Evolutionary conservation across 2,113 vertebrate species (phyloP).

Genomic region (Aix galericulata): DNA sequence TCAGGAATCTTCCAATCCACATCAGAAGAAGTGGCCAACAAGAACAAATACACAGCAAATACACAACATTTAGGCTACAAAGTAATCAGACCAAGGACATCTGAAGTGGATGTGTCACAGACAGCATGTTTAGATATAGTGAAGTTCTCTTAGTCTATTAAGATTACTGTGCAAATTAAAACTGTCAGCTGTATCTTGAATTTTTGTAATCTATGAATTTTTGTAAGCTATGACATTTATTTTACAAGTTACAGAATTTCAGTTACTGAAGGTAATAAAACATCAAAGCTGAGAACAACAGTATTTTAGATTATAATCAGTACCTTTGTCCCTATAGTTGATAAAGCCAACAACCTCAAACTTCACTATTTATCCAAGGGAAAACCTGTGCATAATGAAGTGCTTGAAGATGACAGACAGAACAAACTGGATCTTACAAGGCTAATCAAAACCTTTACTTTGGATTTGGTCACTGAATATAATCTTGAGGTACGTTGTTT

Average conservation of each 20-base stretch:
- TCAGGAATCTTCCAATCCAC: neutral
- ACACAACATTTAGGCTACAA: neutral
- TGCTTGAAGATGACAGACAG: conserved; percentile 62
- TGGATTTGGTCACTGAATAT: conserved; percentile 82
- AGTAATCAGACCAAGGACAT: neutral
- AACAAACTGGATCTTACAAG: conserved; percentile 60
- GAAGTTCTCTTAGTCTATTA: neutral
- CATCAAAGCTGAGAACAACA: neutral
- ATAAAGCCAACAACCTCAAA: neutral
- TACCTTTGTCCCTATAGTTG: neutral
- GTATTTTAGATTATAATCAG: neutral
- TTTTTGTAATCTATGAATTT: neutral
- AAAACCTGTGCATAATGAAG: conserved; percentile 67
- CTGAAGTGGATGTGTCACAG: neutral
- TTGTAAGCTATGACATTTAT: neutral
- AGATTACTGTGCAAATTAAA: neutral
- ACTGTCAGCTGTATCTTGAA: neutral
- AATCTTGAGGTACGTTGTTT: conserved; percentile 73
- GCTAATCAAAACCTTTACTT: conserved; percentile 77
- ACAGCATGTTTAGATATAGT: neutral
- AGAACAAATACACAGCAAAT: neutral
- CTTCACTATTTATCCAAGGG: conserved; percentile 65
- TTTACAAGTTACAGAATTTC: neutral
- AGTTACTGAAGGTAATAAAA: neutral
- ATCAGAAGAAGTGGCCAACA: neutral